phyloP scores from a whole-genome alignment of 1,140 invertebrate species.

The Globodera rostochiensis region DNA sequence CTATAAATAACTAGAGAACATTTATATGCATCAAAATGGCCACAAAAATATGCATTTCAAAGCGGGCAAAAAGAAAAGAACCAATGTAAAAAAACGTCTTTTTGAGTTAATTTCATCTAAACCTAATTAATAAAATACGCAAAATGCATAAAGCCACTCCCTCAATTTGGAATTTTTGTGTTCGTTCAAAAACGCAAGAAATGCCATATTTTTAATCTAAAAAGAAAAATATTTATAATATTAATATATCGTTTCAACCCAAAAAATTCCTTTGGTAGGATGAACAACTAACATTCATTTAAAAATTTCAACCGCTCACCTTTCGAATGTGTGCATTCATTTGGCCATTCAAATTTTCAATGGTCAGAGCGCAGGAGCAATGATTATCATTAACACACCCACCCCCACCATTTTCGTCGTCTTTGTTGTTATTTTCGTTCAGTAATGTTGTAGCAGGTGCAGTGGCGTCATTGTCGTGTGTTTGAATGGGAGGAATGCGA shows the following conservation, averaged over 20 bases:
- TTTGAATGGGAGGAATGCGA: slow-evolving; percentile 9
- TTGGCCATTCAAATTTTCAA: slow-evolving; percentile 4
- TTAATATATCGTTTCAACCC: too few species aligned
- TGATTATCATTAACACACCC: neutral
- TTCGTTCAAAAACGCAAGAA: too few species aligned
- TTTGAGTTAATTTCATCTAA: too few species aligned
- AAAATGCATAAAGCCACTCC: too few species aligned
- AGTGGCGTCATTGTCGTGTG: neutral
- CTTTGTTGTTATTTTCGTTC: neutral
- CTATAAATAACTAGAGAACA: neutral
- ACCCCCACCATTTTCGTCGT: neutral
- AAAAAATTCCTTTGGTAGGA: too few species aligned
- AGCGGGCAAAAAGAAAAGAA: too few species aligned
- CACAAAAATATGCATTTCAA: neutral
- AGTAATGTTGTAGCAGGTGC: neutral
- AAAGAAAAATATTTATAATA: too few species aligned
- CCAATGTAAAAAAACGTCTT: too few species aligned
- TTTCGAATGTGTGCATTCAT: slow-evolving; percentile 17
- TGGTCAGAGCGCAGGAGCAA: neutral
- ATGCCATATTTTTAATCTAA: too few species aligned
- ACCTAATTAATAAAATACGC: too few species aligned
- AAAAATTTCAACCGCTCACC: neutral
- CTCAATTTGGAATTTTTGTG: too few species aligned
- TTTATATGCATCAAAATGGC: neutral
- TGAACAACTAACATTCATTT: too few species aligned